A percentile compares a stretch with the other conserved stretches of the same genome.
Conservation (phyloP, 1,140 invertebrate genomes). For the Samia ricini region DNA sequence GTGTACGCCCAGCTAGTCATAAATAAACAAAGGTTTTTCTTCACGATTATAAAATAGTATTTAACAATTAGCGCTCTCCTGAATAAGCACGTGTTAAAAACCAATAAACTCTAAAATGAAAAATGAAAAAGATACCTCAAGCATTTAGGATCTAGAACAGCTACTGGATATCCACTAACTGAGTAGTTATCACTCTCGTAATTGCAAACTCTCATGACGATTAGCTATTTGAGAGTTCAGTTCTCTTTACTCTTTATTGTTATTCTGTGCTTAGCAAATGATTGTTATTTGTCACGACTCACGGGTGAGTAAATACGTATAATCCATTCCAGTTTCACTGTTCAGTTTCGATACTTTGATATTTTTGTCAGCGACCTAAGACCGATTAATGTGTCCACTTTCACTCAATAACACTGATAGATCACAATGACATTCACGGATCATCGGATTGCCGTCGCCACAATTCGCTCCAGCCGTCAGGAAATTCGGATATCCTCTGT, state of each 20-base stretch:
- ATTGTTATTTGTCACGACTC: not conserved
- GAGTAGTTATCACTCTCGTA: not conserved
- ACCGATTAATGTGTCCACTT: not conserved
- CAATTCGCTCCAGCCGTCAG: conserved; percentile 30
- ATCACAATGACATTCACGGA: conserved; percentile 53
- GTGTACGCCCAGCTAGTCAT: no score
- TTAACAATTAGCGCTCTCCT: not conserved
- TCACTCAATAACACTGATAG: not conserved
- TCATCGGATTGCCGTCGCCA: conserved; percentile 14
- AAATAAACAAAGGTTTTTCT: not conserved
- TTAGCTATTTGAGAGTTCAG: not conserved
- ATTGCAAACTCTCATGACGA: not conserved
- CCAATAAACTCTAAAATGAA: not conserved
- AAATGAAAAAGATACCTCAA: not conserved
- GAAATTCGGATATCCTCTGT: conserved; percentile 41
- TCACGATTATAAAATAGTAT: not conserved
- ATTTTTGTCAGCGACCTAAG: not conserved
- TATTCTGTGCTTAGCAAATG: not conserved
- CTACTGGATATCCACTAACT: not conserved
- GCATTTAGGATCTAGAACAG: not conserved
- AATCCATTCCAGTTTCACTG: not conserved
- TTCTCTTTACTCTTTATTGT: not conserved
- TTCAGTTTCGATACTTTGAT: no score
- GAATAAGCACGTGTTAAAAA: not conserved
- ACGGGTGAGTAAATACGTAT: not conserved